Evolutionary conservation across 2,888 invertebrate species (phyloP), one percentile per base, ranked within the genome.

Genomic region (Scotopteryx bipunctaria): DNA sequence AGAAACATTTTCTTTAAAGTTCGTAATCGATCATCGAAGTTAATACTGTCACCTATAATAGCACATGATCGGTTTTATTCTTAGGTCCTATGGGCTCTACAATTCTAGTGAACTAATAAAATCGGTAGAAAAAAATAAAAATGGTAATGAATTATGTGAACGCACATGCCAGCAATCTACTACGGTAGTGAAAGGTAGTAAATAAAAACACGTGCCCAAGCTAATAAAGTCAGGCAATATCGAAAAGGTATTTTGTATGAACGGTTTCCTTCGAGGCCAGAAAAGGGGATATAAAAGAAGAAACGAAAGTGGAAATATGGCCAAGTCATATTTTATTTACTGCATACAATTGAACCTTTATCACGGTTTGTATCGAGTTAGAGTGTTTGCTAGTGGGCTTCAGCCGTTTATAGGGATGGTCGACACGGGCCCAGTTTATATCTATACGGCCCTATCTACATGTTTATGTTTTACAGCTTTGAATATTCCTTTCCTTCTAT

Each of bases 321-420:
- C 77, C 83, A 83, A 86, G 85, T 86, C 85, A 89, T 91, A 89
- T 90, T 87, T 90, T 91, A 90, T 91, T 90, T 90, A 89, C 89
- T 87, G 83, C 84, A 86, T 83, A 87, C 89, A 90, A 89, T 89
- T 78, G 88, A 83, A 82, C 87, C 86, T 89, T 85, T 87, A 90
- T 88, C 87, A 83, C 83, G 73, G 83, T 81, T 81, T 84, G 85
- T 86, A 84, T 85, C 77, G 78, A 78, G 81, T 86, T 81, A 81
- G 76, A 82, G 76, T 79, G 74, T 81, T 82, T 76, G 73, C 73
- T 76, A 80, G 79, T 76, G 73, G 73, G 75, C 69, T 65, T 58
- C 62, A 59, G 73, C 69, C 76, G 78, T 81, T 85, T 81, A 81
- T 78, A 75, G 71, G 66, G 69, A 73, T 73, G 73, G 69, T 67